Base-by-base conservation (phyloP, 2,888 invertebrate genomes). In the Mythimna pallens region DNA sequence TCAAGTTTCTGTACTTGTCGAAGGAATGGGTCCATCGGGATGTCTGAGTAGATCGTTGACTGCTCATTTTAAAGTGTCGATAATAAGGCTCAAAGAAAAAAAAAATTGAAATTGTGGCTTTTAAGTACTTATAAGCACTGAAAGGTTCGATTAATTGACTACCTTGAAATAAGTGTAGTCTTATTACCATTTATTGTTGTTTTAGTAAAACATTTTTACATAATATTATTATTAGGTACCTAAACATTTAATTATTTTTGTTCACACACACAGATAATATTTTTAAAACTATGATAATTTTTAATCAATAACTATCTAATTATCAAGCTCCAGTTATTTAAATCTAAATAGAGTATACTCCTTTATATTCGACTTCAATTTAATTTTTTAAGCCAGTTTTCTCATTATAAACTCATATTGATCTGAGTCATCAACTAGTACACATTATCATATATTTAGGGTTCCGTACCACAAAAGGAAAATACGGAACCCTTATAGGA, bases 61-160 rank as follows among this genome's bases (percentile, higher is more conserved):
- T 80, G 82, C 82, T 66, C 68, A 55, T 36, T 78, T 70, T 73
- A 66, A 82, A 76, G 62, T 80, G 75, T 40, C 72, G 77, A 76
- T 82, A 82, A 80, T 76, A 77, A 76, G 65, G 43, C 52, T 50
- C 6, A 25, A 50, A 47, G 50, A 52, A 62, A 67, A 25, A n/a
- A 63, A 54, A 75, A 34, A 12, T 47, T n/a, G 22, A 65, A 55
- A 57, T 47, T 74, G 74, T n/a, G 54, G 74, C 61, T 73, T 63
- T 77, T 65, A 47, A 52, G 61, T 36, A 22, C 59, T 59, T 68
- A 12, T 43, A 40, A 57, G 50, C n/a, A 52, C 34, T 34, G 43
- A 58, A 57, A 43, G 30, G 12, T 57, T 59, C 79, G 47, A 36
- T 59, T 79, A 72, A 47, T 63, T 36, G 30, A 62, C 30, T 1